A percentile compares a stretch with the other conserved stretches of the same genome.
These are phyloP conservation scores for Caenorhabditis angaria DNA, from an alignment of 2,888 invertebrate genomes.

Conservation along the genomic window DNA sequence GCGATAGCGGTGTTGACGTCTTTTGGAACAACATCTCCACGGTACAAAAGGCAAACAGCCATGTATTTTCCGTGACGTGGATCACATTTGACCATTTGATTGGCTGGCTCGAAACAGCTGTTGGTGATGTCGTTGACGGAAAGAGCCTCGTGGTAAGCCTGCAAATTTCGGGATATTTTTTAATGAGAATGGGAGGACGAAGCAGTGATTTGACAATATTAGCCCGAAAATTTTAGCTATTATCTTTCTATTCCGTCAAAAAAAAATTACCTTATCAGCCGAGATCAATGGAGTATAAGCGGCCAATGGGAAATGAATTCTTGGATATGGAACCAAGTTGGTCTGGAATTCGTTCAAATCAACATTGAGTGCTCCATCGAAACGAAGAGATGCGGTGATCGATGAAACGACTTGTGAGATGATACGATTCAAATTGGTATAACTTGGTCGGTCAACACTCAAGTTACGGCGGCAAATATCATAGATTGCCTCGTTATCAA, in stretches of 20 bases:
- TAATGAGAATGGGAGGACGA: too few relatives aligned
- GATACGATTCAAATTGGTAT: conserved; percentile 88
- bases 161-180: background rate
- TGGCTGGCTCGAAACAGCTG: conserved; percentile 86
- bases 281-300: conserved; percentile 74
- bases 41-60: conserved; percentile 74
- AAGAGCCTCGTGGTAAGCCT: conserved; percentile 63
- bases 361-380: conserved; percentile 88
- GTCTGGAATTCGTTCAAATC: conserved; percentile 82
- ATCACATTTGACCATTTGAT: conserved; percentile 89
- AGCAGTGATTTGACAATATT: too few relatives aligned
- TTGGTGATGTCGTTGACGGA: conserved; percentile 84
- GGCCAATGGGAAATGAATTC: conserved; percentile 87
- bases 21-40: conserved; percentile 91
- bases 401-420: conserved; percentile 86
- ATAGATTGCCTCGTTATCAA: conserved; percentile 79
- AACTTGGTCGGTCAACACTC: conserved; percentile 79
- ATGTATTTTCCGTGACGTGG: conserved; percentile 77
- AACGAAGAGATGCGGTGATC: conserved; percentile 90
- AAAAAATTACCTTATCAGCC: conserved; percentile 53
- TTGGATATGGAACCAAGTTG: conserved; percentile 81
- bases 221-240: too few relatives aligned
- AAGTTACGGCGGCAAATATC: conserved; percentile 88
- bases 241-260: too few relatives aligned
- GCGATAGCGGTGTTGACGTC: conserved; percentile 93